A percentile compares a stretch with the other conserved stretches of the same genome.
Conservation (phyloP, 2,113 vertebrate species). For the Myotis davidii region DNA sequence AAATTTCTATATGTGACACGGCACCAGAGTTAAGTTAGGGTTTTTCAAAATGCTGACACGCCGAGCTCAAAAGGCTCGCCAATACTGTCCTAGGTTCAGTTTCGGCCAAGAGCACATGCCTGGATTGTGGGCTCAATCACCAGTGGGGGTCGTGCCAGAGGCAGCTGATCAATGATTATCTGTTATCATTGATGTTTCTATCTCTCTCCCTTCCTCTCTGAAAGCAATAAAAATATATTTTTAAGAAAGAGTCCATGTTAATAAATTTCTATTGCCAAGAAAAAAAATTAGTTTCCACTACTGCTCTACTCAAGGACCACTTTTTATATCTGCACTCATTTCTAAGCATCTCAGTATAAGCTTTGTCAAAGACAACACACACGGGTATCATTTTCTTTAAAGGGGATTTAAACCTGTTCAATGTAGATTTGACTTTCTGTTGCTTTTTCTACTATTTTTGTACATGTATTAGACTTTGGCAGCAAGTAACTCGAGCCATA, state of each 20-base stretch:
- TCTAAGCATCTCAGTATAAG: neutral
- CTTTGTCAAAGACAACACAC: neutral
- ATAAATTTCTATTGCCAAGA: slow-evolving; percentile 12
- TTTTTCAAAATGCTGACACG: too few species aligned
- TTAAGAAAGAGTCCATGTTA: neutral
- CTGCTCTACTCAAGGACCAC: neutral
- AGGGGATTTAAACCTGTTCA: slow-evolving; percentile 1
- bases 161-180: too few species aligned
- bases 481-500: slow-evolving; percentile 97
- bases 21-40: too few species aligned
- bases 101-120: too few species aligned
- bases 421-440: slow-evolving; percentile 15
- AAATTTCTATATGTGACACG: too few species aligned
- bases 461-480: slow-evolving; percentile 92
- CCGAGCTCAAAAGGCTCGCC: too few species aligned
- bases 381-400: slow-evolving; percentile 17
- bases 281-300: neutral
- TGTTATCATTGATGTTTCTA: too few species aligned
- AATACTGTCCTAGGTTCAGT: too few species aligned
- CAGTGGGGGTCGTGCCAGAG: too few species aligned
- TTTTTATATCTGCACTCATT: slow-evolving; percentile 36
- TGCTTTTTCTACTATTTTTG: slow-evolving; percentile 46
- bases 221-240: too few species aligned
- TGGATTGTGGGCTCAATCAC: too few species aligned
- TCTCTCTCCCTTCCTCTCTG: too few species aligned